Evolutionary conservation across 2,113 vertebrate species (phyloP).

Genomic region (Glaucomys volans): DNA sequence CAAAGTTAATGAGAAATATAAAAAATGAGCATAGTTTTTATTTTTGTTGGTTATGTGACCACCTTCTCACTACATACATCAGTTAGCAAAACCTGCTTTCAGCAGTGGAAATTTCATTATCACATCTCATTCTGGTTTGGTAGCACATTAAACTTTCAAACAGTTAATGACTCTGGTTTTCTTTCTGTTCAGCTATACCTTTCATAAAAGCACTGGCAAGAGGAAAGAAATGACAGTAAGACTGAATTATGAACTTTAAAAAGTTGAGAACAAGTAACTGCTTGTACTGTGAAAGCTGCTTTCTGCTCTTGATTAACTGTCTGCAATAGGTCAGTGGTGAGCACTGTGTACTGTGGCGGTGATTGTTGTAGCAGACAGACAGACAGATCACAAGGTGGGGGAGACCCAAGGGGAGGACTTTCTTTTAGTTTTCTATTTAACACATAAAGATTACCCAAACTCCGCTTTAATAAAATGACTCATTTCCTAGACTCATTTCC

Average conservation of each 20-base stretch:
- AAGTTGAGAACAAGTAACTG: conserved; percentile 83
- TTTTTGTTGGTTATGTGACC: conserved; percentile 82
- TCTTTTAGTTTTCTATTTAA: background rate
- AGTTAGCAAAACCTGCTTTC: conserved; percentile 85
- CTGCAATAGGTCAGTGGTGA: conserved; percentile 66
- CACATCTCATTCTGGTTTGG: conserved; percentile 89
- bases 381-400: background rate
- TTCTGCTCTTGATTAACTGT: conserved; percentile 75
- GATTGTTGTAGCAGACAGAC: conserved; percentile 74
- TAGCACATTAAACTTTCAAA: conserved; percentile 87
- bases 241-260: conserved; percentile 85
- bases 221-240: conserved; percentile 86
- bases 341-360: fast-evolving
- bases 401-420: conserved; percentile 3
- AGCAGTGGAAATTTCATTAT: conserved; percentile 89
- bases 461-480: conserved; percentile 21
- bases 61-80: conserved; percentile 87
- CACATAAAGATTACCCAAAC: conserved; percentile 40
- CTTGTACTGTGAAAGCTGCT: conserved; percentile 76
- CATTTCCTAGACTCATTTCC: conserved; percentile 43
- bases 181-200: conserved; percentile 83
- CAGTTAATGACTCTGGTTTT: conserved; percentile 91
- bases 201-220: conserved; percentile 81
- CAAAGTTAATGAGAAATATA: conserved; percentile 78
- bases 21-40: conserved; percentile 78